These are phyloP conservation scores for Craseonycteris thonglongyai DNA, from an alignment of 2,113 vertebrate genomes.

Conservation along the genomic window DNA sequence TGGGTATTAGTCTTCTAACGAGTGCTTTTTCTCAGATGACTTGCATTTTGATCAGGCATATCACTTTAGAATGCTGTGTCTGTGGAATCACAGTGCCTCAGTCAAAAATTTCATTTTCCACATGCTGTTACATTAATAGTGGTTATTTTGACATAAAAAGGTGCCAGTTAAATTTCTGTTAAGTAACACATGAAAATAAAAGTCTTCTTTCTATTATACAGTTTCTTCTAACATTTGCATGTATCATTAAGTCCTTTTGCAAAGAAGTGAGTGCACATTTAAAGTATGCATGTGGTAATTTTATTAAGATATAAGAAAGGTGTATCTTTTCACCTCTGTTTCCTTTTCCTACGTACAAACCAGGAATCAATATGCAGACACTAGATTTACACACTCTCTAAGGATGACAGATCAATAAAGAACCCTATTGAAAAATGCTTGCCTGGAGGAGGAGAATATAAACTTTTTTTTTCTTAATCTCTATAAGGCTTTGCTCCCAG, in stretches of 20 bases:
- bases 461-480: conserved; percentile 66
- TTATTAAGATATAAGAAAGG: conserved; percentile 43
- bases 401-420: conserved; percentile 63
- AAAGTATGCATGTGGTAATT: neutral
- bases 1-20: neutral
- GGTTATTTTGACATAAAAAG: conserved; percentile 9
- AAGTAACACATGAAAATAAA: conserved; percentile 36
- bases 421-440: conserved; percentile 50
- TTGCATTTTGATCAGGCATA: neutral
- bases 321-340: conserved; percentile 26
- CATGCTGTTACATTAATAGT: neutral
- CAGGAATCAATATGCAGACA: conserved; percentile 64
- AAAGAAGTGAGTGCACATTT: neutral
- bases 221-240: neutral
- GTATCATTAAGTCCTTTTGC: neutral
- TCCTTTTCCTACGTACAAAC: conserved; percentile 2
- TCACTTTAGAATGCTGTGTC: neutral
- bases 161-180: neutral
- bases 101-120: neutral
- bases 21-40: neutral
- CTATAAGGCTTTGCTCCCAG: conserved; percentile 52
- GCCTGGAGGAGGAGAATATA: conserved; percentile 62
- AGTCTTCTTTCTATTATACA: neutral
- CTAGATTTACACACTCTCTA: conserved; percentile 37
- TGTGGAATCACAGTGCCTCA: neutral